Conservation (phyloP, 2,113 vertebrate genomes). For the Capreolus pygargus region DNA sequence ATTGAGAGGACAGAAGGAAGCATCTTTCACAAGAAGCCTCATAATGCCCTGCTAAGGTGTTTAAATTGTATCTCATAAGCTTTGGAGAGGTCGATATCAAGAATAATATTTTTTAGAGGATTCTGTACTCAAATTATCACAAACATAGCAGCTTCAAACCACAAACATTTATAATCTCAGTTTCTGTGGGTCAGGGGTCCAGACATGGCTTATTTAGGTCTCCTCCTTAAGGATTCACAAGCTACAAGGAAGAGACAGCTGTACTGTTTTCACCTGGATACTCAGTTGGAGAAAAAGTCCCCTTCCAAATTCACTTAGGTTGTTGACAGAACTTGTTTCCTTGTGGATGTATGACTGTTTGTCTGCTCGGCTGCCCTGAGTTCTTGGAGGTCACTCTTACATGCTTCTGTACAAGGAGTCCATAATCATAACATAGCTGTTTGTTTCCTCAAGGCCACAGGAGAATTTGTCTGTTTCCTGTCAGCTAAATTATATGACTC, state of each 20-base stretch:
- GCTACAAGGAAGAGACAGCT: neutral
- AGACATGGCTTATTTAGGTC: neutral
- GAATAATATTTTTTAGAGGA: neutral
- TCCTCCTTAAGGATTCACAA: neutral
- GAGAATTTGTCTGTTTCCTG: neutral
- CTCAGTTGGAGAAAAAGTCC: neutral
- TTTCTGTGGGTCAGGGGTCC: neutral
- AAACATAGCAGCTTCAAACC: neutral
- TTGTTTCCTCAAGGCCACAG: neutral
- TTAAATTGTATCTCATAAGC: neutral
- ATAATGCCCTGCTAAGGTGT: neutral
- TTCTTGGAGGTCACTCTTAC: neutral
- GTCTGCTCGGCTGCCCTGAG: rapidly evolving
- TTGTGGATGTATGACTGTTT: neutral
- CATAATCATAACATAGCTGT: neutral
- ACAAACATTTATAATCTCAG: neutral
- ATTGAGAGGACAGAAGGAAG: neutral
- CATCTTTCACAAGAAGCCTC: neutral
- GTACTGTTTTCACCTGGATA: neutral
- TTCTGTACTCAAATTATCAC: neutral
- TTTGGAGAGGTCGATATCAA: neutral
- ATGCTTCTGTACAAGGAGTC: rapidly evolving
- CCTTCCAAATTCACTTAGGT: neutral
- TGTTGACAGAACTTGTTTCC: neutral
- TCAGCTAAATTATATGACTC: neutral